A percentile compares a stretch with the other conserved stretches of the same genome.
These are phyloP conservation scores for Thera britannica DNA, from an alignment of 2,888 invertebrate species.

Conservation along the genomic window DNA sequence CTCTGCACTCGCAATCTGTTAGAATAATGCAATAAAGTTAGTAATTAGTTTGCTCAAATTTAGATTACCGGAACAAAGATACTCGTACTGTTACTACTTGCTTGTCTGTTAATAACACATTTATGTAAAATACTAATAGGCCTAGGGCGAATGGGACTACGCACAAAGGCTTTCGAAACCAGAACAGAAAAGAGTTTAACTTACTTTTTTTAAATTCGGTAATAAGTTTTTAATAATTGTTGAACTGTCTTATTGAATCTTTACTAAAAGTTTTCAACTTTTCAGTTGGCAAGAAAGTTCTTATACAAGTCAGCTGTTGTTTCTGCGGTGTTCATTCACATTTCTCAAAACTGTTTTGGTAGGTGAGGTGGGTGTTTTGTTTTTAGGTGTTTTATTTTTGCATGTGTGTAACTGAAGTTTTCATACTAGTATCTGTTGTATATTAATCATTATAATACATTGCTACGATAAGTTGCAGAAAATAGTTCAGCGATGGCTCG, in stretches of 20 bases:
- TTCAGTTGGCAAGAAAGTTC: no score
- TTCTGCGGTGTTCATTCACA: no score
- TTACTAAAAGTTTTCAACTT: no score
- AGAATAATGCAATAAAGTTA: constrained; percentile 17
- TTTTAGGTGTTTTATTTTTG: background rate
- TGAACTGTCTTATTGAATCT: background rate
- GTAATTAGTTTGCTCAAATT: background rate
- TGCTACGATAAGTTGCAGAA: constrained; percentile 16
- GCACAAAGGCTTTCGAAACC: no score
- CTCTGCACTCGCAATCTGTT: constrained; percentile 16
- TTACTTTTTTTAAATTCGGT: no score
- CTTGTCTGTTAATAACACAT: no score
- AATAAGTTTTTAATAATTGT: background rate
- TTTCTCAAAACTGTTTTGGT: background rate
- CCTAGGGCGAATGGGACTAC: no score
- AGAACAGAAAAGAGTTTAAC: no score
- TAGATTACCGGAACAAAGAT: background rate
- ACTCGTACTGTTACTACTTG: no score
- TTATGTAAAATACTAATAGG: no score
- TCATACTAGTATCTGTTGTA: background rate
- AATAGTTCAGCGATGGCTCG: constrained; percentile 12
- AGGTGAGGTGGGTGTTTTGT: background rate
- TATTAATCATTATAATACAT: background rate
- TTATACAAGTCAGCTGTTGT: no score
- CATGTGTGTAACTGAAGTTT: background rate